Conservation (phyloP, 2,113 vertebrate species). For the Kryptolebias marmoratus region DNA sequence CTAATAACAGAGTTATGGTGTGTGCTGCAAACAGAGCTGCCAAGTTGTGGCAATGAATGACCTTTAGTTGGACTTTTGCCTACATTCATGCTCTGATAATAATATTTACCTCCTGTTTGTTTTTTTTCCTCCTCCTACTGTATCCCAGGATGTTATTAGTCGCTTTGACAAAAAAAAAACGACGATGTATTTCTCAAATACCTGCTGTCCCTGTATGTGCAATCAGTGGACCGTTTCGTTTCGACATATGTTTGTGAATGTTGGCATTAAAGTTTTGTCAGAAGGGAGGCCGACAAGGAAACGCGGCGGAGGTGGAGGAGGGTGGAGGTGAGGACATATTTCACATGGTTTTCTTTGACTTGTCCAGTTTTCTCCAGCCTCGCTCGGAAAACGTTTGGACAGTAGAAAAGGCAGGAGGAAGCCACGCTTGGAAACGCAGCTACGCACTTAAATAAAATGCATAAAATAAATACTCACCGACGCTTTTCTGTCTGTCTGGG, state of each 20-base stretch:
- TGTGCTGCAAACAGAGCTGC: not conserved
- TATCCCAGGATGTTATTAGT: too few species aligned
- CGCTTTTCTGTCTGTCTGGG: not conserved
- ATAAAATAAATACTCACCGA: slow-evolving; percentile 49
- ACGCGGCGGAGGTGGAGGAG: not conserved
- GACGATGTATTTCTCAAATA: not conserved
- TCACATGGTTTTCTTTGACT: not conserved
- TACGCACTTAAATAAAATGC: not conserved
- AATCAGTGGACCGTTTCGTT: not conserved
- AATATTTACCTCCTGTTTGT: not conserved
- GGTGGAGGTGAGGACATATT: not conserved
- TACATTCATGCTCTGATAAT: slow-evolving; percentile 24
- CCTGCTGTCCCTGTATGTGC: not conserved
- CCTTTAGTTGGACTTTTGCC: slow-evolving; percentile 67
- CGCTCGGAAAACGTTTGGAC: slow-evolving; percentile 42
- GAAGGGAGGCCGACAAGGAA: not conserved
- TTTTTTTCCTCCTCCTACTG: too few species aligned
- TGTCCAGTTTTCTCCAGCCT: not conserved
- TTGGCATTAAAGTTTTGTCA: too few species aligned
- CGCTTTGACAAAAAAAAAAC: too few species aligned
- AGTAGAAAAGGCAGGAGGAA: not conserved
- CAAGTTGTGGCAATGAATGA: slow-evolving; percentile 40
- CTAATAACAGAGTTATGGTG: not conserved
- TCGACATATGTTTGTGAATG: too few species aligned
- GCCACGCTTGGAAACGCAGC: accelerated